Conservation (phyloP, 1,140 invertebrate genomes). For the Littorina saxatilis region DNA sequence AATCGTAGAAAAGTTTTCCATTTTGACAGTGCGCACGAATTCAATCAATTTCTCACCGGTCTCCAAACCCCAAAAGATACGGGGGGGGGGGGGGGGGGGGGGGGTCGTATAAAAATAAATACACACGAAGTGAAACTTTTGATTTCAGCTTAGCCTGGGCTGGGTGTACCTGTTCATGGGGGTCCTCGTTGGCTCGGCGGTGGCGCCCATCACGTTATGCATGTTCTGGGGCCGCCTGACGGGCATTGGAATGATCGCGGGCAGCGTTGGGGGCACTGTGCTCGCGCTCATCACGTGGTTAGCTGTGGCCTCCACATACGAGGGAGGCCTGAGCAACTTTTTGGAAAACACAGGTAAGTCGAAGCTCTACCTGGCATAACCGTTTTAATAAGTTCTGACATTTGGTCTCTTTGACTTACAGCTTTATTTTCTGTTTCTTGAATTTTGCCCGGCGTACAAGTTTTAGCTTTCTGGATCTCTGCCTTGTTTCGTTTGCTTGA, state of each 20-base stretch:
- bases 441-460: too few relatives aligned
- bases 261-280: conserved; percentile 69
- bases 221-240: conserved; percentile 75
- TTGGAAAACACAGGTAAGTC: conserved; percentile 71
- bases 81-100: too few relatives aligned
- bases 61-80: too few relatives aligned
- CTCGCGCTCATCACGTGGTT: conserved; percentile 73
- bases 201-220: conserved; percentile 72
- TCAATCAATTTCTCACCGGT: too few relatives aligned
- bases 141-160: conserved; percentile 70
- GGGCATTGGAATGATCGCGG: conserved; percentile 69
- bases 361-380: neutral
- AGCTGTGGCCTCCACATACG: conserved; percentile 63
- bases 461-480: too few relatives aligned
- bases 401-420: neutral
- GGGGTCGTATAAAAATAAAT: too few relatives aligned
- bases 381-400: neutral
- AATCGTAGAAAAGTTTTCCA: too few relatives aligned
- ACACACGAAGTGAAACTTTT: too few relatives aligned
- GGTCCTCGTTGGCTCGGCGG: conserved; percentile 75
- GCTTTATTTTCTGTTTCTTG: too few relatives aligned
- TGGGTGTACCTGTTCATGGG: conserved; percentile 77
- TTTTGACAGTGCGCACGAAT: too few relatives aligned
- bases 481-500: too few relatives aligned
- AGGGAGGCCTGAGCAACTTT: conserved; percentile 70